Evolutionary conservation across 2,113 vertebrate species (phyloP), one percentile per base, ranked within the genome.

Genomic region (Hystrix brachyura): DNA sequence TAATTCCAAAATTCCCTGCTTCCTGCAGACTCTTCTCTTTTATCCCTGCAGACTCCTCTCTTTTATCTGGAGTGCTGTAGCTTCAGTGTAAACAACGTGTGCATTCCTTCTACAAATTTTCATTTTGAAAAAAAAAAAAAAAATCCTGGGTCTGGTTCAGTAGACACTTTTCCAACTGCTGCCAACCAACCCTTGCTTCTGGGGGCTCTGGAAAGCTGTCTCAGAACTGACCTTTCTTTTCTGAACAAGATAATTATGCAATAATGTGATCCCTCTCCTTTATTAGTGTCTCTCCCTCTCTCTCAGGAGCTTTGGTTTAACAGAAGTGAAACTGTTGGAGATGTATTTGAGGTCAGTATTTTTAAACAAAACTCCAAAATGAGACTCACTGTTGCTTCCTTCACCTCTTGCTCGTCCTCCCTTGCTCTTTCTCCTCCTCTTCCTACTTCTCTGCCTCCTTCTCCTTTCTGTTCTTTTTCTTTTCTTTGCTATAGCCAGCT

Each of bases 361-460:
- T 60, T 64, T n/a, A 84, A 93, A 89, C 81, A 93, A 93, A 67
- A 86, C 51, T 62, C 9, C 15, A 55, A 34, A n/a, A 29, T 65
- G 48, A 74, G n/a, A 85, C 14, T 53, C 46, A 48, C n/a, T 15
- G 55, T 23, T 8, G 59, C 59, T 60, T 17, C 59, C 59, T 60
- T 60, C 19, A 7, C 59, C 21, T 2, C 17, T 11, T 60, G 5
- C 18, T 60, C 59, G 2, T 38, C 18, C 11, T 57, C 55, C 15
- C 13, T 57, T 14, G 12, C 55, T 57, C 12, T 15, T 67, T 10
- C 12, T 76, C 10, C n/a, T 23, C n/a, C 27, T 23, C 14, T 27
- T 51, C 38, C 29, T 53, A 8, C 15, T 59, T 15, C 59, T 21
- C 59, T 60, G 59, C 4, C 59, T 60, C 59, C 59, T 21, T 11